Conservation (phyloP, 2,797 vertebrate species). For the Myotis myotis region DNA sequence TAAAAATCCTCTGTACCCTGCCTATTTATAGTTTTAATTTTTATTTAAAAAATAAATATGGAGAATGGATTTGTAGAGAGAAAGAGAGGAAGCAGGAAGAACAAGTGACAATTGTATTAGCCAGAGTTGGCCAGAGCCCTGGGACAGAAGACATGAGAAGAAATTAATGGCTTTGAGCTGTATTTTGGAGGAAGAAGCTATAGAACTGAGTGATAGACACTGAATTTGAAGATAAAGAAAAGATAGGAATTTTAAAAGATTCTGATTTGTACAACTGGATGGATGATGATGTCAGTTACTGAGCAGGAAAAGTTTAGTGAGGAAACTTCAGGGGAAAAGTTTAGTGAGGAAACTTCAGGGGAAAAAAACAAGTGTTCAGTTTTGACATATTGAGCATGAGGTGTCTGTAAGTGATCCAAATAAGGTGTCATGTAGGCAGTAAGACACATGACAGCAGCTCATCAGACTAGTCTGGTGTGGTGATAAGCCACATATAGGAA, state of each 20-base stretch:
- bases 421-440: slow-evolving; percentile 12
- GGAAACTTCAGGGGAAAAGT: neutral
- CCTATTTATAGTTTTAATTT: neutral
- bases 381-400: neutral
- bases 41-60: neutral
- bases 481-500: neutral
- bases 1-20: neutral
- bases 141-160: neutral
- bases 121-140: neutral
- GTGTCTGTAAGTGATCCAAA: neutral
- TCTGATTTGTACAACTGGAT: neutral
- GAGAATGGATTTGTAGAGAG: neutral
- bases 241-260: neutral
- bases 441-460: neutral
- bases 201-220: neutral
- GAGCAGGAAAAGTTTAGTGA: neutral
- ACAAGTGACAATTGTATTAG: neutral
- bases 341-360: neutral
- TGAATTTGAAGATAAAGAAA: neutral
- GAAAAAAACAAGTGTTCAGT: neutral
- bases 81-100: neutral
- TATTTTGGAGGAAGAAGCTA: neutral
- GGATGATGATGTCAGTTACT: neutral
- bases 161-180: neutral
- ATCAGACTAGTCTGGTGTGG: neutral